These are phyloP conservation scores for Pangasius larnaudii DNA, from an alignment of 2,797 vertebrate genomes.

Conservation along the genomic window DNA sequence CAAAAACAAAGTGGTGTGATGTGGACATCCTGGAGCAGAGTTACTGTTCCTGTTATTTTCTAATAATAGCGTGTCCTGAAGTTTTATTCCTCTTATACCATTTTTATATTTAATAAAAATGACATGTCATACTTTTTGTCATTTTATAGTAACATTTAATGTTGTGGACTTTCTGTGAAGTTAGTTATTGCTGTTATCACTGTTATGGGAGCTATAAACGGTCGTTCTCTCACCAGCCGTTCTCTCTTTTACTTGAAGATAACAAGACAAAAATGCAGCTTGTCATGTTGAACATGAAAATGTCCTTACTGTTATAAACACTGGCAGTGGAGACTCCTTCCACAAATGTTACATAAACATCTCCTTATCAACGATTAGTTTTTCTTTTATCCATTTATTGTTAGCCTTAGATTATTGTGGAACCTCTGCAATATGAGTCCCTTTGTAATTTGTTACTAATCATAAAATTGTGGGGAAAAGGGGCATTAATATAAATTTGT, in stretches of 20 bases:
- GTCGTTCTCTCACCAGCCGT: background rate
- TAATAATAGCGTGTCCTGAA: background rate
- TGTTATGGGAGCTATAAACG: background rate
- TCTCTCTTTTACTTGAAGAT: background rate
- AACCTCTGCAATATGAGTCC: background rate
- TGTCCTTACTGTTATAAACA: background rate
- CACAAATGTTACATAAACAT: background rate
- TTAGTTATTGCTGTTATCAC: background rate
- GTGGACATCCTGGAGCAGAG: background rate
- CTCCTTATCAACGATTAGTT: background rate
- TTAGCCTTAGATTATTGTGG: background rate
- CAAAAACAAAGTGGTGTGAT: background rate
- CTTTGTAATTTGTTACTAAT: background rate
- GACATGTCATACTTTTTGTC: background rate
- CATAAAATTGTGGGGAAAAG: no score
- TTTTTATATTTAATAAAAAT: background rate
- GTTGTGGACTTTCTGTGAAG: no score
- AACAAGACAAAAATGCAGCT: background rate
- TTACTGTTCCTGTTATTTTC: background rate
- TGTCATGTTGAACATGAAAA: background rate
- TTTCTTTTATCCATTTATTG: background rate
- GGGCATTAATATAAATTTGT: background rate
- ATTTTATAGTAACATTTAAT: background rate
- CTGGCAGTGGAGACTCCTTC: background rate
- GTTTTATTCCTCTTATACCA: background rate